These are phyloP conservation scores for Anguilla megastoma DNA, from an alignment of 2,797 vertebrate species.

Conservation along the genomic window DNA sequence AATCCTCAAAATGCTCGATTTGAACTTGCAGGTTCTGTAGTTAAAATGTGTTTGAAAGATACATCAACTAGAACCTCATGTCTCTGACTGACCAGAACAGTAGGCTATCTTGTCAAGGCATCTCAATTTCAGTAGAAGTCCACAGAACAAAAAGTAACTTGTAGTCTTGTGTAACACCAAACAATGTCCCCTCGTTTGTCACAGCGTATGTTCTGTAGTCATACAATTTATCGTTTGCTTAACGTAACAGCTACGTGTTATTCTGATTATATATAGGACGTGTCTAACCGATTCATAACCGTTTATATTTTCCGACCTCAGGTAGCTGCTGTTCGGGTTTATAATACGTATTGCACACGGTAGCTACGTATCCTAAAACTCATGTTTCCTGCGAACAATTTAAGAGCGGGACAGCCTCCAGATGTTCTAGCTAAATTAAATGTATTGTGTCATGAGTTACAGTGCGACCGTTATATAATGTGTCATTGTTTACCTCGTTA, in stretches of 20 bases:
- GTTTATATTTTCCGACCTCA: neutral
- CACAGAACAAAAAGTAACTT: neutral
- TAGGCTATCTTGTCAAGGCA: no score
- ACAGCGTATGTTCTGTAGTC: neutral
- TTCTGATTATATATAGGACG: neutral
- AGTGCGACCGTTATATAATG: neutral
- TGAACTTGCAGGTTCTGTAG: no score
- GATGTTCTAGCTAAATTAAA: neutral
- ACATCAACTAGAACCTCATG: no score
- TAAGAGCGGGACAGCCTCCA: neutral
- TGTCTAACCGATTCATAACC: neutral
- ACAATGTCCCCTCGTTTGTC: neutral
- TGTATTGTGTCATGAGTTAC: neutral
- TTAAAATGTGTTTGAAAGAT: no score
- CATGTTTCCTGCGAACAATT: conserved; percentile 2
- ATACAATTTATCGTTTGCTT: neutral
- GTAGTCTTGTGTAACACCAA: neutral
- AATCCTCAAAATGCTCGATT: no score
- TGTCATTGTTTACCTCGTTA: neutral
- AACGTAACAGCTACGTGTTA: neutral
- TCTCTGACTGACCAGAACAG: no score
- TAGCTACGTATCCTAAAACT: neutral
- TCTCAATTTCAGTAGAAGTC: no score
- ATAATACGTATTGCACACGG: neutral
- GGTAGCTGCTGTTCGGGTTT: neutral